Evolutionary conservation across 2,888 invertebrate genomes (phyloP), one percentile per base, ranked within the genome.

Genomic region (Ormyrus labotus): DNA sequence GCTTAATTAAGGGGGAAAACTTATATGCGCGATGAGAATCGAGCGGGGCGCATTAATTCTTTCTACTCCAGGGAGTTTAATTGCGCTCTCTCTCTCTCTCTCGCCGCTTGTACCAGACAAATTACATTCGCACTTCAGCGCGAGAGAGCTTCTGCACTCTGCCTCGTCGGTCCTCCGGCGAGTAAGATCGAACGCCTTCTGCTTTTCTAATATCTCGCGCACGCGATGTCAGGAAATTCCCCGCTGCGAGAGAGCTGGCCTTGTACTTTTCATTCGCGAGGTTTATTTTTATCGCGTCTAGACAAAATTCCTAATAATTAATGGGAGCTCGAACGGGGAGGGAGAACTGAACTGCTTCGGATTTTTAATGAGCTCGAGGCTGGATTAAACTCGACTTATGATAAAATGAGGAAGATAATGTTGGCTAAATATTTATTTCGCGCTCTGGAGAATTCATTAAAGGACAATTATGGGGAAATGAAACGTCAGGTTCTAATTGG

Each of bases 1-100:
- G 60, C 61, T 65, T 71, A 57, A 74, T 80, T 70, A 74, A 65
- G 70, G 61, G 53, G 69, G 61, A 58, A 65, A 67, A 72, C 68
- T 57, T 45, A 5, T 47, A 19, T 34, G 3, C 67, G 10, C 45
- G 47, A 73, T 73, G 73, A 55, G 57, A 63, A 74, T 74, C 74
- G 65, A 19, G 34, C 60, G 10, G 19, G 10, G 48, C 53, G 55
- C 69, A 70, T 77, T 77, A 69, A 55, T 74, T 80, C 79, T 64
- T 75, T 70, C 57, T 73, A 58, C 70, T 68, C 34, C 11, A 13
- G 47, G 48, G 70, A 60, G 51, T 63, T 63, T 79, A 79, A 79
- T 79, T 74, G 73, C 57, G 5, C 65, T 7, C 34, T 34, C 34
- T 34, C 34, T 34, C 34, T 34, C 19, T 19, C 19, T 19, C 19